These are phyloP conservation scores for Cinclus mexicanus DNA, from an alignment of 2,113 vertebrate species.

Conservation along the genomic window DNA sequence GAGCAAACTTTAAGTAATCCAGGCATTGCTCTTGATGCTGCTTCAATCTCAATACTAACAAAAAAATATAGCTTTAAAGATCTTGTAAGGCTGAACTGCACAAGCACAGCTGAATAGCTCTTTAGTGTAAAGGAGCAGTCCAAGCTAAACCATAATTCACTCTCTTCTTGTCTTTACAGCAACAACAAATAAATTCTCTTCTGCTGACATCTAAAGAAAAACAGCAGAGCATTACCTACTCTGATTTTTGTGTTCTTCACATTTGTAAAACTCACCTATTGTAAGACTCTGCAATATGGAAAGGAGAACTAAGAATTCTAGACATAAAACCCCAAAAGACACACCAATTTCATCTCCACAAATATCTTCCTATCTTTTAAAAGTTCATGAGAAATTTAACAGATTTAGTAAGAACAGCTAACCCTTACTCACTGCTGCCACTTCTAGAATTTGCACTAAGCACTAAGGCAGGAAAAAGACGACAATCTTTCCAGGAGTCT, in stretches of 20 bases:
- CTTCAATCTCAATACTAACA: neutral
- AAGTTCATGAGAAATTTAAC: neutral
- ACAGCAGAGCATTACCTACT: neutral
- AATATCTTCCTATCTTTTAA: neutral
- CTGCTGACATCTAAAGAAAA: neutral
- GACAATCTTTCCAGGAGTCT: neutral
- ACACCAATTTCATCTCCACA: neutral
- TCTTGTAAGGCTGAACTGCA: neutral
- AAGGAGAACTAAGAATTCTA: neutral
- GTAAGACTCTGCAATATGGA: neutral
- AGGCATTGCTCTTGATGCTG: neutral
- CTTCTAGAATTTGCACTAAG: neutral
- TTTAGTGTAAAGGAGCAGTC: neutral
- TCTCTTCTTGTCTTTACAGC: neutral
- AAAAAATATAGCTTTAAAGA: neutral
- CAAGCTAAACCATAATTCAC: neutral
- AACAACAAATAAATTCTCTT: neutral
- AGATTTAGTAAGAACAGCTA: neutral
- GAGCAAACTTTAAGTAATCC: neutral
- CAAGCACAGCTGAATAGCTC: neutral
- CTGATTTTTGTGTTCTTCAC: neutral
- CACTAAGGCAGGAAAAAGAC: neutral
- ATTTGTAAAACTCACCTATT: neutral
- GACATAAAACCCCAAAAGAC: neutral
- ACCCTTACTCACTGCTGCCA: neutral